Base-by-base conservation (phyloP, 1,140 invertebrate genomes). In the Zaprionus tsacasi region DNA sequence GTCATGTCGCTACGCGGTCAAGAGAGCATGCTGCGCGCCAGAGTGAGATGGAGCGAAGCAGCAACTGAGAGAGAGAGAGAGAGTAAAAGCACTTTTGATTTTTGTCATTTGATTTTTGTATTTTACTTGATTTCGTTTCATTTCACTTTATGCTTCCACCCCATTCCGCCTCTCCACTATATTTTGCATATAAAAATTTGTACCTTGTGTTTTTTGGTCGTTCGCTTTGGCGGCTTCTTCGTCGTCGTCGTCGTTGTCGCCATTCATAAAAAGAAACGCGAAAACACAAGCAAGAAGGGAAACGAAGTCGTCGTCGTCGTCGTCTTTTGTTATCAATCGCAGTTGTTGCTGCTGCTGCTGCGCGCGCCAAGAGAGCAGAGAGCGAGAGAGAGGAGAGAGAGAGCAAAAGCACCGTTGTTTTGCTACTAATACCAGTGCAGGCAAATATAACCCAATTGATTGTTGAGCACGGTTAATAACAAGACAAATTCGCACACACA, bases 361-460 rank as follows among this genome's bases (percentile, higher is more conserved):
- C 65, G 36, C 12, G 10, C 58, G 50, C 35, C 40, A 30, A 30
- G 27, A 30, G 27, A 30, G 27, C 6, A 30, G 27, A 30, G 27
- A 30, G 27, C 58, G 67, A 55, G 56, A 60, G 7, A 25, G 13
- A 38, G 56, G 48, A 35, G 8, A 30, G 61, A 48, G 67, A 72
- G 76, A 59, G 78, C 73, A 80, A 83, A 81, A 67, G 63, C 70
- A 82, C 50, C 74, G 81, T 83, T 82, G 76, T 83, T 76, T 76
- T 74, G 66, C 60, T 61, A 64, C 78, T 56, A 74, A 68, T 77
- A 79, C 43, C 61, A 7, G 67, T 55, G 45, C 45, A 58, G 38
- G 55, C 73, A 72, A 71, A 70, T 48, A 81, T 78, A 82, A 72
- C 72, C 77, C 83, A 85, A 88, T 87, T 87, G 83, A 79, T 79